Conservation (phyloP, 2,113 vertebrate species). For the Ammodytes dubius region DNA sequence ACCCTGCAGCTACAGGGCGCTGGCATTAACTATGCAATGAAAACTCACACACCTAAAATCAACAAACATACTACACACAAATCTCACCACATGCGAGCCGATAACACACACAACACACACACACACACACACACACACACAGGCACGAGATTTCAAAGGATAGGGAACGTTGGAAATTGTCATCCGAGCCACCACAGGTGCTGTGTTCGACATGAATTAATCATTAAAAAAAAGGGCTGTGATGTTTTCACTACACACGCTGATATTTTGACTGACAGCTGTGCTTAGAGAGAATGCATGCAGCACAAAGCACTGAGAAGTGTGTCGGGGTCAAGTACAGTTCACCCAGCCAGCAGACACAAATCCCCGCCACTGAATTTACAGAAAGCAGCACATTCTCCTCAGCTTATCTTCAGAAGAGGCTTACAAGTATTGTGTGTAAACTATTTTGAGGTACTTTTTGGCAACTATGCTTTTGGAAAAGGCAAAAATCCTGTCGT, state of each 20-base stretch:
- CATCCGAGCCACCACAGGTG: conserved; percentile 77
- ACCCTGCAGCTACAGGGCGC: too few species aligned
- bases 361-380: conserved; percentile 54
- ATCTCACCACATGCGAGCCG: neutral
- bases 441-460: conserved; percentile 12
- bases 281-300: conserved; percentile 72
- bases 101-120: conserved; percentile 51
- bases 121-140: conserved; percentile 3
- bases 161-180: conserved; percentile 64
- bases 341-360: conserved; percentile 62
- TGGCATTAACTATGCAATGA: conserved; percentile 81
- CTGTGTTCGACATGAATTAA: conserved; percentile 81
- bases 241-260: conserved; percentile 74
- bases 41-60: conserved; percentile 62
- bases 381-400: conserved; percentile 36
- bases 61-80: conserved; percentile 52
- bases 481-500: neutral
- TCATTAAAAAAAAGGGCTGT: conserved; percentile 77
- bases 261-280: conserved; percentile 78
- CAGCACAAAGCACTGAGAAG: conserved; percentile 68
- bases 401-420: conserved; percentile 11
- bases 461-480: neutral
- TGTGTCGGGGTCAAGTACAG: conserved; percentile 76
- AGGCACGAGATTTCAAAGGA: conserved; percentile 66
- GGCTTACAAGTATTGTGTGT: conserved; percentile 30